phyloP scores from a whole-genome alignment of 2,113 vertebrate species.

The Tragulus kanchil region DNA sequence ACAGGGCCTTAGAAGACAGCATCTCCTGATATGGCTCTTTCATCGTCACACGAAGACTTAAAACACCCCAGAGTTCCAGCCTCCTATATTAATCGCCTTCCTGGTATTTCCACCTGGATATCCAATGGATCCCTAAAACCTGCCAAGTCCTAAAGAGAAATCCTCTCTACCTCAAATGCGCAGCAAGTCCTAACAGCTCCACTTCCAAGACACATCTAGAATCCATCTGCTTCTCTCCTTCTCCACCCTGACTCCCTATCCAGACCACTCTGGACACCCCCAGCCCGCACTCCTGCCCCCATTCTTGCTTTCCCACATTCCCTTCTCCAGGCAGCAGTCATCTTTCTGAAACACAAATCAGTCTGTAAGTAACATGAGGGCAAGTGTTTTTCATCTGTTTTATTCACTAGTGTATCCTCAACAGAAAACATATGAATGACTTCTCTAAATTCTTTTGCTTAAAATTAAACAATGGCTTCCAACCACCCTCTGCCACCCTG shows the following conservation, averaged over 20 bases:
- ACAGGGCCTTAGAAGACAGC: not conserved
- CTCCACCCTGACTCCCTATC: not conserved
- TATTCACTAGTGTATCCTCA: not conserved
- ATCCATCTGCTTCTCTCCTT: not conserved
- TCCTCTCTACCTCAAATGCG: not conserved
- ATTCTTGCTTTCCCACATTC: not conserved
- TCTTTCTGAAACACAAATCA: not conserved
- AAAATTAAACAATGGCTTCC: constrained; percentile 25
- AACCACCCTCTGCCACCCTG: not conserved
- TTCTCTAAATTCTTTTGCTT: constrained; percentile 8
- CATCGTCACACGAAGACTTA: not conserved
- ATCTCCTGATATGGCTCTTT: not conserved
- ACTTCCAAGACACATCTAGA: not conserved
- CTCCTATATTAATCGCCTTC: not conserved
- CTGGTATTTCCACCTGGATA: not conserved
- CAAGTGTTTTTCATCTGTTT: not conserved
- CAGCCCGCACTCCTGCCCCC: not conserved
- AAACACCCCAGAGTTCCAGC: not conserved
- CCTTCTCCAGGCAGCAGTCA: not conserved
- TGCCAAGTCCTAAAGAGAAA: not conserved
- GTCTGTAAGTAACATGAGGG: not conserved
- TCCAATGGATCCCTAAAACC: not conserved
- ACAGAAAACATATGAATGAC: not conserved
- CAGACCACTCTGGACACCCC: not conserved
- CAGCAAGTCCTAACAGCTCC: not conserved